A percentile compares a stretch with the other conserved stretches of the same genome.
Evolutionary conservation across 2,888 invertebrate species (phyloP).

Genomic region (Stictocephala bisonia): DNA sequence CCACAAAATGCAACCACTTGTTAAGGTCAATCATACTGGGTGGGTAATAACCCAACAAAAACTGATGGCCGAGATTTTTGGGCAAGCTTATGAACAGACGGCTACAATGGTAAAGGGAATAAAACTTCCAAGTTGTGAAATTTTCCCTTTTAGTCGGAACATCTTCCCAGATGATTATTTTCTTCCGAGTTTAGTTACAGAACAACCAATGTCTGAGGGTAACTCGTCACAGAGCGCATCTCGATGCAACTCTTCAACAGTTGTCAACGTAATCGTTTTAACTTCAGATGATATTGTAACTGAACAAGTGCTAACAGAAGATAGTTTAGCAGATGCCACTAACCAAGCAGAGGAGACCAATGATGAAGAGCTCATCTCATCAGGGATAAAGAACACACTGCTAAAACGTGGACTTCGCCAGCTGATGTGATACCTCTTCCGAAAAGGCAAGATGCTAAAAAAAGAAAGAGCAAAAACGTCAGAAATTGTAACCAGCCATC

Average conservation of each 20-base stretch:
- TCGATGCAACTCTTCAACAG: too few relatives aligned
- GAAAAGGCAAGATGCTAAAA: background rate
- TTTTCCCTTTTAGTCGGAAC: constrained; percentile 23
- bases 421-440: background rate
- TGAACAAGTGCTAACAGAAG: background rate
- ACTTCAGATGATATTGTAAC: too few relatives aligned
- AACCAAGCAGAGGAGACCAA: background rate
- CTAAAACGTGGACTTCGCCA: background rate
- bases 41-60: background rate
- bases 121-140: constrained; percentile 10
- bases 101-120: constrained; percentile 27
- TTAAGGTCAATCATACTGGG: constrained; percentile 14
- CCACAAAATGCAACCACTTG: constrained; percentile 33
- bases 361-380: background rate
- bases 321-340: background rate
- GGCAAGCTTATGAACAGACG: constrained; percentile 19
- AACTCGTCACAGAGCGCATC: too few relatives aligned
- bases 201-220: constrained; percentile 14
- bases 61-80: constrained; percentile 17
- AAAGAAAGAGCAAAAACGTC: background rate
- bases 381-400: background rate
- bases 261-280: too few relatives aligned
- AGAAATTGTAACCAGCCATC: constrained; percentile 16
- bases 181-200: constrained; percentile 20
- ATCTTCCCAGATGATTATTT: constrained; percentile 39